Percentiles rank a stretch among this genome's conserved stretches.
Conservation (phyloP, 2,888 invertebrate species). For the Thymelicus acteon region DNA sequence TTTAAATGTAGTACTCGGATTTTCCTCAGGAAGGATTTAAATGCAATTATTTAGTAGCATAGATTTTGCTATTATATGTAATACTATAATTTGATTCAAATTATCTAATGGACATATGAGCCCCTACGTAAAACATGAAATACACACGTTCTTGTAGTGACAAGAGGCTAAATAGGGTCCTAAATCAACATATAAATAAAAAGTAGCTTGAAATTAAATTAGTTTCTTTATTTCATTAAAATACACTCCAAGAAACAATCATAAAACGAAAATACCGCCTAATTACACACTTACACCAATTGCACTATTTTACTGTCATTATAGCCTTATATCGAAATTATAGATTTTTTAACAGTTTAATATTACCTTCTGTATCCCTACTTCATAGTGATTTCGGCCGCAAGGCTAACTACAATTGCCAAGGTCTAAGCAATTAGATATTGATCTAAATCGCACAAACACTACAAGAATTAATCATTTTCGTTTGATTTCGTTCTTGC, state of each 20-base stretch:
- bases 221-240: too few species aligned
- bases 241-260: too few species aligned
- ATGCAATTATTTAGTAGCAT: conserved; percentile 13
- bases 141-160: too few species aligned
- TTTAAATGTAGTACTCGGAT: conserved; percentile 21
- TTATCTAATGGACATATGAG: too few species aligned
- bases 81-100: background rate
- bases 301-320: too few species aligned
- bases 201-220: too few species aligned
- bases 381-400: background rate
- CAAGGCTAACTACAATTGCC: conserved; percentile 11
- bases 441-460: conserved; percentile 49
- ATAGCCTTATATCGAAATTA: too few species aligned
- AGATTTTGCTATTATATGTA: background rate
- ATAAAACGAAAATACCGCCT: too few species aligned
- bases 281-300: too few species aligned
- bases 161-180: too few species aligned
- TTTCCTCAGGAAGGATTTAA: conserved; percentile 11
- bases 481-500: conserved; percentile 50
- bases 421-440: conserved; percentile 22
- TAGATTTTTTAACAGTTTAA: background rate
- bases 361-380: background rate
- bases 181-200: too few species aligned
- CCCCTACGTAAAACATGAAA: background rate
- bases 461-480: conserved; percentile 63